A percentile compares a stretch with the other conserved stretches of the same genome.
Conservation (phyloP, 2,797 vertebrate genomes). For the Liparis tanakae region DNA sequence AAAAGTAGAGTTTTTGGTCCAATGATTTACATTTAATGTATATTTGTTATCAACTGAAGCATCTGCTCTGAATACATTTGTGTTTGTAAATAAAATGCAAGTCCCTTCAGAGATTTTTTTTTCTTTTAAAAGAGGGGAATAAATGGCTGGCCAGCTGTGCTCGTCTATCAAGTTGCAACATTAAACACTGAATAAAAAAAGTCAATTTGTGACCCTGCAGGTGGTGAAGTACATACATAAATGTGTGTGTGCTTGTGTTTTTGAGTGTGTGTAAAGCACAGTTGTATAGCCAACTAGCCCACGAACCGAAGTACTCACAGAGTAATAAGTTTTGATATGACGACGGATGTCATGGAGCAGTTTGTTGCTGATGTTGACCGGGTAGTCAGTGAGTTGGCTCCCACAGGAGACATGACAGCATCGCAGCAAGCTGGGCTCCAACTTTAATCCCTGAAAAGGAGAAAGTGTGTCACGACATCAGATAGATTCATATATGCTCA, state of each 20-base stretch:
- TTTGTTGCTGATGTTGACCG: slow-evolving; percentile 89
- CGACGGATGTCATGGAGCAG: slow-evolving; percentile 91
- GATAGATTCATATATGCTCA: not conserved
- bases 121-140: not conserved
- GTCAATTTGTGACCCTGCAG: slow-evolving; percentile 58
- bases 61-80: not conserved
- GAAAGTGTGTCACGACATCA: slow-evolving; percentile 16
- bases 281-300: not conserved
- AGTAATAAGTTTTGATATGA: slow-evolving; percentile 86
- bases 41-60: not conserved
- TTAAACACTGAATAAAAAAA: slow-evolving; percentile 49
- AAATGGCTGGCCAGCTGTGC: slow-evolving; percentile 18
- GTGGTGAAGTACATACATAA: slow-evolving; percentile 27
- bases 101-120: not conserved
- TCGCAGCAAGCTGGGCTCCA: slow-evolving; percentile 88
- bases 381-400: slow-evolving; percentile 77
- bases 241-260: not conserved
- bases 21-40: not conserved
- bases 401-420: slow-evolving; percentile 90
- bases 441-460: slow-evolving; percentile 82
- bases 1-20: not conserved
- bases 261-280: slow-evolving; percentile 9
- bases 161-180: slow-evolving; percentile 22
- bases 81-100: not conserved
- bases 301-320: slow-evolving; percentile 71